phyloP scores from a whole-genome alignment of 2,888 invertebrate species.

The Eledona agricola region DNA sequence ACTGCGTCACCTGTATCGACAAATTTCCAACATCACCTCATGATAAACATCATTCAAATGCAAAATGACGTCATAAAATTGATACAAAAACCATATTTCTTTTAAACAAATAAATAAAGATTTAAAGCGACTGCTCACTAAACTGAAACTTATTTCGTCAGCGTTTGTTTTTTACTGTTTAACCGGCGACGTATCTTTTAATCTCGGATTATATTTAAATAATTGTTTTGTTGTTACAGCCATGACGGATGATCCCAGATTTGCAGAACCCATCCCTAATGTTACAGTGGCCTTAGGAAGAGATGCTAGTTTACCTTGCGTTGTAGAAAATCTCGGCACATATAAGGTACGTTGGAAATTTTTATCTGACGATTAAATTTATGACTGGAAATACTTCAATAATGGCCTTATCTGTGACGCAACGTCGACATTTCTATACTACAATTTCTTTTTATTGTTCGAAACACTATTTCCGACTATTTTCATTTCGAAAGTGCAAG shows the following conservation, averaged over 20 bases:
- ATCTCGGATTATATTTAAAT: slow-evolving; percentile 12
- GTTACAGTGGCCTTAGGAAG: slow-evolving; percentile 90
- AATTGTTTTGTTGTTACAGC: slow-evolving; percentile 69
- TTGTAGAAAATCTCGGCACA: slow-evolving; percentile 87
- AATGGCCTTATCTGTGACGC: slow-evolving; percentile 23
- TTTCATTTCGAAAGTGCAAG: slow-evolving; percentile 28
- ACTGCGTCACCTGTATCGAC: slow-evolving; percentile 34
- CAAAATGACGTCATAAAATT: slow-evolving; percentile 9
- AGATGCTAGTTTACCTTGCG: slow-evolving; percentile 89
- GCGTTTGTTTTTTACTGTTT: slow-evolving; percentile 18
- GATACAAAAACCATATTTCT: slow-evolving; percentile 20
- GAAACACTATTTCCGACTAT: slow-evolving; percentile 32
- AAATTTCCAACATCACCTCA: slow-evolving; percentile 20
- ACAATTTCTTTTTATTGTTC: slow-evolving; percentile 32
- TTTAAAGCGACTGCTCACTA: slow-evolving; percentile 20
- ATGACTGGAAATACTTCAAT: slow-evolving; percentile 23
- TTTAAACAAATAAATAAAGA: no score
- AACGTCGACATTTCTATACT: slow-evolving; percentile 17
- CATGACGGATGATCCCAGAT: slow-evolving; percentile 85
- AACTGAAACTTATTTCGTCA: slow-evolving; percentile 21
- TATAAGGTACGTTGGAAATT: slow-evolving; percentile 81
- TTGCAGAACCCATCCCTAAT: slow-evolving; percentile 90
- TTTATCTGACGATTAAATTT: slow-evolving; percentile 24
- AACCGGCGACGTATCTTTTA: slow-evolving; percentile 1
- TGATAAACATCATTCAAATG: slow-evolving; percentile 22